These are phyloP conservation scores for Orycteropus afer DNA, from an alignment of 2,113 vertebrate genomes.

Conservation along the genomic window DNA sequence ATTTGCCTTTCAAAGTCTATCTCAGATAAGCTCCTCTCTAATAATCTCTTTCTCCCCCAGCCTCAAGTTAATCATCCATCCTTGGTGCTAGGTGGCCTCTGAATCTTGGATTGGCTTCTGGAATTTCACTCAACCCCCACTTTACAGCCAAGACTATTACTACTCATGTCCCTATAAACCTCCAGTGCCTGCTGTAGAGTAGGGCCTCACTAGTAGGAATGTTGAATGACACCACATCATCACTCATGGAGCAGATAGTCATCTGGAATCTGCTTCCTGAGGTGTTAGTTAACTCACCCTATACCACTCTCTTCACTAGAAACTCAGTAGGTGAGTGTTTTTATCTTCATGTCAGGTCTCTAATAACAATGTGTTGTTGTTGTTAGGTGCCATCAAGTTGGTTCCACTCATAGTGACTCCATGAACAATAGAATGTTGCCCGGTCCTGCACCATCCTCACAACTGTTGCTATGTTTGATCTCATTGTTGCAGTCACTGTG, in stretches of 20 bases:
- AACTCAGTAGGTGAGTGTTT: not conserved
- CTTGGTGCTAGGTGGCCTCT: not conserved
- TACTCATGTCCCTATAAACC: not conserved
- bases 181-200: not conserved
- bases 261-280: not conserved
- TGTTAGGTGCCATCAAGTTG: not conserved
- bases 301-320: not conserved
- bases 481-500: not conserved
- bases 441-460: not conserved
- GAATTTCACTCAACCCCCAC: accelerated
- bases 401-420: not conserved
- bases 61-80: not conserved
- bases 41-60: not conserved
- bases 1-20: conserved; percentile 39
- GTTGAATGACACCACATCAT: not conserved
- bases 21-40: not conserved
- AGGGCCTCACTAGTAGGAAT: not conserved
- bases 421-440: not conserved
- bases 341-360: not conserved
- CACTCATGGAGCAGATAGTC: accelerated
- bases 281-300: not conserved
- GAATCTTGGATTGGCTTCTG: not conserved
- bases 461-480: not conserved
- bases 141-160: not conserved
- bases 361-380: not conserved